A percentile compares a stretch with the other conserved stretches of the same genome.
Conservation (phyloP, 2,113 vertebrate genomes). For the Callopanchax toddi region DNA sequence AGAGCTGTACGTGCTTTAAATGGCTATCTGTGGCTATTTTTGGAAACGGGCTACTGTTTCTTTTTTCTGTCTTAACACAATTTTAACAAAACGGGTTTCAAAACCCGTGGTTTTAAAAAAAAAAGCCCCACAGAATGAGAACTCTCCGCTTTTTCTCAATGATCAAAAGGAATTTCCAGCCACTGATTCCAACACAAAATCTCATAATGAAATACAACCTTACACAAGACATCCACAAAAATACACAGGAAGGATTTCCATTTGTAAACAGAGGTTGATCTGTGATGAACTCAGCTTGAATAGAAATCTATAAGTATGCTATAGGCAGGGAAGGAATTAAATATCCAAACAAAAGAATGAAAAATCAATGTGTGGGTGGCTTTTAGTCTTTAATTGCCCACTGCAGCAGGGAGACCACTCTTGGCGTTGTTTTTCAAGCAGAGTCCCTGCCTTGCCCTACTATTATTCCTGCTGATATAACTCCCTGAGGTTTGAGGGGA, state of each 20-base stretch:
- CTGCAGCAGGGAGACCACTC: constrained; percentile 11
- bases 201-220: no score
- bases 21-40: constrained; percentile 57
- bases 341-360: constrained; percentile 35
- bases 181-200: no score
- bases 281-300: constrained; percentile 10
- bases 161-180: no score
- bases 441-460: neutral
- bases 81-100: neutral
- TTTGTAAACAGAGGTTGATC: constrained; percentile 21
- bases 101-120: no score
- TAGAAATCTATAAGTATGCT: constrained; percentile 23
- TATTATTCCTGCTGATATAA: constrained; percentile 52
- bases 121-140: no score
- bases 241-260: constrained; percentile 21
- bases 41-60: constrained; percentile 37
- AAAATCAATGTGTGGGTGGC: constrained; percentile 31
- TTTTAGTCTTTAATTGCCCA: constrained; percentile 28
- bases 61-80: neutral
- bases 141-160: no score
- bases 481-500: constrained; percentile 36
- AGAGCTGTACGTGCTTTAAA: constrained; percentile 14
- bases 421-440: constrained; percentile 21
- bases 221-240: no score
- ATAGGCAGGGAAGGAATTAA: constrained; percentile 7